These are phyloP conservation scores for Drosophila barbarae DNA, from an alignment of 2,888 invertebrate genomes.

Conservation along the genomic window DNA sequence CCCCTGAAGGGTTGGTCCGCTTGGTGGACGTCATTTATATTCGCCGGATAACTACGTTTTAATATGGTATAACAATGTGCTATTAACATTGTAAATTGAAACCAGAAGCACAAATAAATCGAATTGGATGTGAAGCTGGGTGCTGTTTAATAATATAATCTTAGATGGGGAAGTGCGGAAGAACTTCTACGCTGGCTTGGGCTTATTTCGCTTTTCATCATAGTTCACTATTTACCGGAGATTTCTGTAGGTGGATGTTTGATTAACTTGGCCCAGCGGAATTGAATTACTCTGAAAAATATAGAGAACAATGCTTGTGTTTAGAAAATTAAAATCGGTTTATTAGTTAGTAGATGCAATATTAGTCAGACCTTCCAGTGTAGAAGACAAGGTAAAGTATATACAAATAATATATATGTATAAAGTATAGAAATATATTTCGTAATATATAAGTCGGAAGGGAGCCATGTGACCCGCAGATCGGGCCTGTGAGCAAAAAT, in stretches of 20 bases:
- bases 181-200: neutral
- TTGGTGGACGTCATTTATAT: neutral
- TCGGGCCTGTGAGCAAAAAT: too few species aligned
- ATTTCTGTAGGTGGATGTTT: too few species aligned
- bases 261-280: neutral
- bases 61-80: slow-evolving; percentile 13
- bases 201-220: too few species aligned
- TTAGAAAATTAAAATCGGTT: neutral
- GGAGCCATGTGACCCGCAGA: too few species aligned
- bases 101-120: slow-evolving; percentile 16
- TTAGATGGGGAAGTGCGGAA: neutral
- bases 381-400: neutral
- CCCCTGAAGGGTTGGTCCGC: neutral
- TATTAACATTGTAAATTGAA: slow-evolving; percentile 27
- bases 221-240: neutral
- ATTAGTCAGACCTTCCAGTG: neutral
- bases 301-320: neutral
- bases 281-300: neutral
- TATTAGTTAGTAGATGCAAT: neutral
- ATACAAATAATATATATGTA: too few species aligned
- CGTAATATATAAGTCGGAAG: too few species aligned
- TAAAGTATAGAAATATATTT: too few species aligned
- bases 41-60: slow-evolving; percentile 5
- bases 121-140: slow-evolving; percentile 10
- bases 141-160: neutral